These are phyloP conservation scores for Hemithea aestivaria DNA, from an alignment of 2,888 invertebrate genomes.

Conservation along the genomic window DNA sequence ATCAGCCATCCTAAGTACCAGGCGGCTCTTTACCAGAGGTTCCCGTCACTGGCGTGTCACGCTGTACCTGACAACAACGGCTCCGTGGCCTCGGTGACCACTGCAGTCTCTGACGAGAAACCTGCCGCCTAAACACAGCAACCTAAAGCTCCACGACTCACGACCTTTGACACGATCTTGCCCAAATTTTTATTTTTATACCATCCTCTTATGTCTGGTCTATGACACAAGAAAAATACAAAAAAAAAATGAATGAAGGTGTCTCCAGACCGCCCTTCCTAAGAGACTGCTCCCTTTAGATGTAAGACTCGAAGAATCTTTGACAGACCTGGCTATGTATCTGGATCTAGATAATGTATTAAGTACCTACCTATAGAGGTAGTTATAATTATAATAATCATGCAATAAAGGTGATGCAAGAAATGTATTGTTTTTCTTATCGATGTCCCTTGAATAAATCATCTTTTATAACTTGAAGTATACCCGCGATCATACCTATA, in stretches of 20 bases:
- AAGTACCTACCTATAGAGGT: too few species aligned
- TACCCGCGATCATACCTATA: too few species aligned
- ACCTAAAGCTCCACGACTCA: conserved; percentile 5
- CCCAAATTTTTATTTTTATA: conserved; percentile 71
- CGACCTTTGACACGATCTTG: conserved; percentile 47
- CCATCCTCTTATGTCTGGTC: conserved; percentile 35
- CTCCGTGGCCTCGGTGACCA: conserved; percentile 83
- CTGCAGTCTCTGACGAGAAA: conserved; percentile 83
- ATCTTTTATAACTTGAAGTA: too few species aligned
- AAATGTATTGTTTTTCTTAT: too few species aligned
- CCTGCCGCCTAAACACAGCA: conserved; percentile 79
- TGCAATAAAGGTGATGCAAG: too few species aligned
- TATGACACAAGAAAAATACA: conserved; percentile 51
- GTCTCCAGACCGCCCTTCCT: conserved; percentile 56
- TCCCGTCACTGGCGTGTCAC: conserved; percentile 86
- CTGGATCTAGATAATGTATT: too few species aligned
- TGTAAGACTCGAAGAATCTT: conserved; percentile 32
- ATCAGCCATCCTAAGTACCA: conserved; percentile 92
- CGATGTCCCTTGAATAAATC: too few species aligned
- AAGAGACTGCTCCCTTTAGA: conserved; percentile 71
- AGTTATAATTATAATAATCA: too few species aligned
- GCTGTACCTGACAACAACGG: conserved; percentile 77
- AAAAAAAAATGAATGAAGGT: conserved; percentile 54
- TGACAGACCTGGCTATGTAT: too few species aligned
- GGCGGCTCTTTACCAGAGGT: conserved; percentile 85